Evolutionary conservation across 2,113 vertebrate genomes (phyloP).

Genomic region (Stigmatopora nigra): DNA sequence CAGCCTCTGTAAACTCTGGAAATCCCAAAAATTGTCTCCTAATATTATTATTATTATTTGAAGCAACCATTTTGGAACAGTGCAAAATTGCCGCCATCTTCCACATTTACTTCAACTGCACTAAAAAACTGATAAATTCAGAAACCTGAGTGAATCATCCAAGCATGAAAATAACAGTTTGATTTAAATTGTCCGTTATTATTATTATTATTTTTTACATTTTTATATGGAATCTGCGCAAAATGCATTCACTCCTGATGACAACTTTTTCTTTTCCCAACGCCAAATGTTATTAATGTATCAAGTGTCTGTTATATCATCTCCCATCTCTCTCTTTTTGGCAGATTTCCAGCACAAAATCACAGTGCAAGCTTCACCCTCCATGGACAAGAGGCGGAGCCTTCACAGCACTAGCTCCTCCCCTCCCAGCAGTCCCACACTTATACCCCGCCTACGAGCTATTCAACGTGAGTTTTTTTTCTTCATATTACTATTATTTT

Average conservation of each 20-base stretch:
- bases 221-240: too few species aligned
- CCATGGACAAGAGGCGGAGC: constrained; percentile 86
- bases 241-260: not conserved
- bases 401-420: constrained; percentile 84
- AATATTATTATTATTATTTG: too few species aligned
- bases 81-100: too few species aligned
- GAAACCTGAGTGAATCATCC: too few species aligned
- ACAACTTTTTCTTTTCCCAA: not conserved
- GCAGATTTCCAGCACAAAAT: constrained; percentile 97
- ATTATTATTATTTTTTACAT: too few species aligned
- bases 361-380: constrained; percentile 92
- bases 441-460: constrained; percentile 88
- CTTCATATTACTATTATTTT: not conserved
- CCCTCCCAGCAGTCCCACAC: constrained; percentile 85
- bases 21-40: too few species aligned
- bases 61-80: too few species aligned
- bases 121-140: too few species aligned
- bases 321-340: not conserved
- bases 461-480: constrained; percentile 79
- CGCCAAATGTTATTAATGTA: not conserved
- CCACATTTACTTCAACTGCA: too few species aligned
- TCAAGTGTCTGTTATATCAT: not conserved
- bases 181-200: too few species aligned
- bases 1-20: too few species aligned
- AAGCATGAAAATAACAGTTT: too few species aligned